phyloP scores from a whole-genome alignment of 2,888 invertebrate genomes.

The Melanargia galathea region DNA sequence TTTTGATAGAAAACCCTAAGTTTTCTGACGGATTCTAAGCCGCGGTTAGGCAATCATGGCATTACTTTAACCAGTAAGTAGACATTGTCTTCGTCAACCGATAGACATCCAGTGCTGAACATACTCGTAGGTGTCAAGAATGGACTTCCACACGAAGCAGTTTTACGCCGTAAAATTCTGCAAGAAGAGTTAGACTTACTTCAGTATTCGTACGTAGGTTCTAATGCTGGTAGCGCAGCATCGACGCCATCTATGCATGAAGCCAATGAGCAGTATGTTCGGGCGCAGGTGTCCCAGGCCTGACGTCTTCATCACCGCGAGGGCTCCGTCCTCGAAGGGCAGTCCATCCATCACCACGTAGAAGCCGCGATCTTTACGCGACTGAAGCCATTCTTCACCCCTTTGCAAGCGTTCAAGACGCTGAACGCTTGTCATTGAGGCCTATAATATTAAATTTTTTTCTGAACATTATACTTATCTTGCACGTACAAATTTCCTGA shows the following conservation, averaged over 20 bases:
- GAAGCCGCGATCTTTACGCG: constrained; percentile 90
- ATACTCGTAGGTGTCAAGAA: no score
- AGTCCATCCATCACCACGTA: constrained; percentile 88
- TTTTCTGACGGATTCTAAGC: no score
- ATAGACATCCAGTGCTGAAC: no score
- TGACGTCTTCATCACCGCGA: constrained; percentile 88
- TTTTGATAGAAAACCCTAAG: no score
- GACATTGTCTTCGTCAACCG: no score
- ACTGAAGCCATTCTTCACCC: constrained; percentile 87
- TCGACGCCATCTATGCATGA: constrained; percentile 90
- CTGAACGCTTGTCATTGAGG: constrained; percentile 72
- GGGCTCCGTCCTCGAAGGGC: constrained; percentile 86
- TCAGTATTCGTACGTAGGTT: constrained; percentile 20
- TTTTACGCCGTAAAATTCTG: no score
- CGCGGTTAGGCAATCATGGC: no score
- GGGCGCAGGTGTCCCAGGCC: constrained; percentile 94
- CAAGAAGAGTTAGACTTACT: constrained; percentile 72
- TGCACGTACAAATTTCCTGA: no score
- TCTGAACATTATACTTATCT: no score
- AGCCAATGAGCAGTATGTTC: constrained; percentile 95
- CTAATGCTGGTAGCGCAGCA: constrained; percentile 85
- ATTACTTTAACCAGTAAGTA: no score
- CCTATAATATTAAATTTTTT: no score
- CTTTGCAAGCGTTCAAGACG: constrained; percentile 75
- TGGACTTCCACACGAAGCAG: no score